phyloP scores from a whole-genome alignment of 2,888 invertebrate species.

The Eilema sororculum region DNA sequence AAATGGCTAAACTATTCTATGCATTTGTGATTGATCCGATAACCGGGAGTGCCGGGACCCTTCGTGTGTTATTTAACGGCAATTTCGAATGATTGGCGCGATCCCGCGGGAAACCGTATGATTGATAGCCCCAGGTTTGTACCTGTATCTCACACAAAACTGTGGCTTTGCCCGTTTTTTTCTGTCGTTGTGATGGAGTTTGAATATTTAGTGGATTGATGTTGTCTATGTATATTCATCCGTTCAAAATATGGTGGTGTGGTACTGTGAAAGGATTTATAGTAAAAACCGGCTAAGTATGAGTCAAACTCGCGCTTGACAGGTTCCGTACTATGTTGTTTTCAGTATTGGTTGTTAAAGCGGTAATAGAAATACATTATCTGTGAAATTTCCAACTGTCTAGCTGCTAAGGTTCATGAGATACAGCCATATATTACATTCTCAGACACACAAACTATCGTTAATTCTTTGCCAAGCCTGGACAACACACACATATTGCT shows the following conservation, averaged over 20 bases:
- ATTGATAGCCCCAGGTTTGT: slow-evolving; percentile 50
- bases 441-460: no score
- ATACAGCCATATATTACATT: no score
- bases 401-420: no score
- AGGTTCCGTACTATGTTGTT: no score
- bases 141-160: slow-evolving; percentile 41
- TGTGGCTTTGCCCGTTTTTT: slow-evolving; percentile 40
- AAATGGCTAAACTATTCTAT: slow-evolving; percentile 72
- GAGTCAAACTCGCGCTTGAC: no score
- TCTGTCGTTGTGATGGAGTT: slow-evolving; percentile 6
- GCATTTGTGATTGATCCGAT: slow-evolving; percentile 80
- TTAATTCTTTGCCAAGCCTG: no score
- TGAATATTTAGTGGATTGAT: slow-evolving; percentile 7
- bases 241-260: not conserved
- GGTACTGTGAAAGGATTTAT: not conserved
- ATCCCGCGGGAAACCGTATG: slow-evolving; percentile 47
- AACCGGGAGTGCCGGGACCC: slow-evolving; percentile 54
- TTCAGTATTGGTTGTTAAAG: no score
- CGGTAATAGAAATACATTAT: no score
- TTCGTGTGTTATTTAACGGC: slow-evolving; percentile 64
- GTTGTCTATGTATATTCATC: not conserved
- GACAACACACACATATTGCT: no score
- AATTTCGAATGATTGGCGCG: slow-evolving; percentile 58
- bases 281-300: not conserved
- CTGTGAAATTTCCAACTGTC: no score